These are phyloP conservation scores for Hemithea aestivaria DNA, from an alignment of 2,888 invertebrate genomes.

Conservation along the genomic window DNA sequence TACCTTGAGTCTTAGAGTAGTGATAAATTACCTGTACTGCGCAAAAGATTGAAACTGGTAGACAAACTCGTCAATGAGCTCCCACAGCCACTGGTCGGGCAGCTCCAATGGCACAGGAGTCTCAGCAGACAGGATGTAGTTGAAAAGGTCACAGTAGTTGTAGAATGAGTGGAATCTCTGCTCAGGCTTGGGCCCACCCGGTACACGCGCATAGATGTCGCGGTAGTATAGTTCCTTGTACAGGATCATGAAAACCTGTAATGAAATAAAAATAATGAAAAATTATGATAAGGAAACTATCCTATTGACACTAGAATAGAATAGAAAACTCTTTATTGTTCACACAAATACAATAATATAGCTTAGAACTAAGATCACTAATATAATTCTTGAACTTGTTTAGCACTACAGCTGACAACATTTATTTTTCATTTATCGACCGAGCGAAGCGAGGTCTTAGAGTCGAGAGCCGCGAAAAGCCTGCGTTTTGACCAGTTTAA, in stretches of 20 bases:
- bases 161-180: slow-evolving; percentile 97
- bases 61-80: slow-evolving; percentile 99
- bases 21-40: slow-evolving; percentile 91
- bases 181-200: slow-evolving; percentile 92
- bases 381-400: no score
- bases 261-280: slow-evolving; percentile 22
- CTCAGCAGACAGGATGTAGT: slow-evolving; percentile 94
- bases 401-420: no score
- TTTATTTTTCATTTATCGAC: no score
- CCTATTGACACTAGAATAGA: no score
- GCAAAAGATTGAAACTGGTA: slow-evolving; percentile 97
- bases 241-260: slow-evolving; percentile 92
- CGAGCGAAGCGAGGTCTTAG: no score
- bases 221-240: slow-evolving; percentile 99
- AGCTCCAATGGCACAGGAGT: slow-evolving; percentile 93
- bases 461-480: no score
- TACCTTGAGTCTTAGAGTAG: no score
- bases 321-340: no score
- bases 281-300: not conserved
- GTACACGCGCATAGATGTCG: slow-evolving; percentile 96
- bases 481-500: no score
- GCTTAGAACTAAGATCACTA: no score
- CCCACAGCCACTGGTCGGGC: slow-evolving; percentile 99
- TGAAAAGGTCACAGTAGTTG: slow-evolving; percentile 99
- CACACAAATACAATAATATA: no score